A percentile compares a stretch with the other conserved stretches of the same genome.
These are phyloP conservation scores for Scyliorhinus canicula DNA, from an alignment of 2,797 vertebrate species.

Conservation along the genomic window DNA sequence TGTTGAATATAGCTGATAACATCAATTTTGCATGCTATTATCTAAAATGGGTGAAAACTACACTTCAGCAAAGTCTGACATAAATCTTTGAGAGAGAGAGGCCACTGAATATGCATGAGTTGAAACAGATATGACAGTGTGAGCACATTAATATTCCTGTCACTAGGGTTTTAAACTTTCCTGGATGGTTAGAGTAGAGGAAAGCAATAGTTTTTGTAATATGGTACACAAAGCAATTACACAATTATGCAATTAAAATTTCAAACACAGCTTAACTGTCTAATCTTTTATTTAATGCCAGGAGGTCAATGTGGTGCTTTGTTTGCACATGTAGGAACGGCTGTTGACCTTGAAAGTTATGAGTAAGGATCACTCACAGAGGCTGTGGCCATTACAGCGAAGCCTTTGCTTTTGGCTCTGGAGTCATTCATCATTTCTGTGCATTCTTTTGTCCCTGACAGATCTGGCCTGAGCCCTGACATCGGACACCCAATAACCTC, in stretches of 20 bases:
- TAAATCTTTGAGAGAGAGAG: constrained; percentile 99
- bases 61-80: constrained; percentile 98
- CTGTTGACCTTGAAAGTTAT: constrained; percentile 67
- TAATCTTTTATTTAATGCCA: constrained; percentile 37
- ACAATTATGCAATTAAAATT: constrained; percentile 47
- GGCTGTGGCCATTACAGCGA: constrained; percentile 56
- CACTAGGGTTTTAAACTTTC: constrained; percentile 99
- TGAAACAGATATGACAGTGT: constrained; percentile 99
- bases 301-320: constrained; percentile 33
- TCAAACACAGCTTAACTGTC: constrained; percentile 36
- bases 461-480: constrained; percentile 58
- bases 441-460: constrained; percentile 57
- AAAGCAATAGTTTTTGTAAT: constrained; percentile 87
- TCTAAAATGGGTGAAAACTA: constrained; percentile 99
- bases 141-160: constrained; percentile 99
- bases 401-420: constrained; percentile 57
- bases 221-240: constrained; percentile 86
- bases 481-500: constrained; percentile 59
- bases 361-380: constrained; percentile 58
- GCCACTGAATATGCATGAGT: constrained; percentile 86
- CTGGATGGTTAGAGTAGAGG: constrained; percentile 92
- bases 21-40: constrained; percentile 99
- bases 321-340: constrained; percentile 35
- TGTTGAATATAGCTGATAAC: constrained; percentile 82
- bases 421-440: constrained; percentile 61